Evolutionary conservation across 1,140 invertebrate species (phyloP).

Genomic region (Zaprionus taronus): DNA sequence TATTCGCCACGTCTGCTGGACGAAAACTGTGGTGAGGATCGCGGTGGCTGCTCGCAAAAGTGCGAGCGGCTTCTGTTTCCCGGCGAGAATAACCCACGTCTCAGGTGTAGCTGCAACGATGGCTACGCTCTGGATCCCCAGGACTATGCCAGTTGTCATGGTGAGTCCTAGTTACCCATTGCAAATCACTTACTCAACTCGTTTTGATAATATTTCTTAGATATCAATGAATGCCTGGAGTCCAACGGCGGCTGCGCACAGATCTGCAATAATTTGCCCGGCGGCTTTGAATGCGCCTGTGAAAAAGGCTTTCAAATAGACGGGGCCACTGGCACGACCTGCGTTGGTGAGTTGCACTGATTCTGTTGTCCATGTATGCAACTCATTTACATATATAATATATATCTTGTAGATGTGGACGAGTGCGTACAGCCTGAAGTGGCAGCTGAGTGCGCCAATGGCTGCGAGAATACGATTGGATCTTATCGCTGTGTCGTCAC

Average conservation of each 20-base stretch:
- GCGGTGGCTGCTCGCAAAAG: conserved; percentile 80
- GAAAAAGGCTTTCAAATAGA: conserved; percentile 85
- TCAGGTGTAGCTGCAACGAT: conserved; percentile 70
- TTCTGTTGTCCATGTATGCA: neutral
- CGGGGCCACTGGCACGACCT: conserved; percentile 55
- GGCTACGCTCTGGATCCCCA: conserved; percentile 73
- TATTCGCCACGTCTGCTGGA: conserved; percentile 71
- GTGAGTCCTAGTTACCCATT: conserved; percentile 38
- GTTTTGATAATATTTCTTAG: conserved; percentile 62
- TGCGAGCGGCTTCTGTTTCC: conserved; percentile 74
- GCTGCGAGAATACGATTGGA: conserved; percentile 89
- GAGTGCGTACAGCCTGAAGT: conserved; percentile 87
- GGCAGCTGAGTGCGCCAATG: conserved; percentile 86
- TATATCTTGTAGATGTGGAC: conserved; percentile 86
- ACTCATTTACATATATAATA: neutral
- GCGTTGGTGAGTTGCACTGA: conserved; percentile 73
- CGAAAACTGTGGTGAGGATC: conserved; percentile 66
- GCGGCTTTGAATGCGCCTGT: conserved; percentile 89
- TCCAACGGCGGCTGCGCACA: conserved; percentile 88
- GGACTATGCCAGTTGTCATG: conserved; percentile 73
- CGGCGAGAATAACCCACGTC: conserved; percentile 70
- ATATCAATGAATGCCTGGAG: conserved; percentile 91
- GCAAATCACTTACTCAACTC: neutral
- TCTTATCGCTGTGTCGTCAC: conserved; percentile 87
- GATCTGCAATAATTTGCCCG: conserved; percentile 89